phyloP scores from a whole-genome alignment of 1,140 invertebrate genomes.

The Drosophila tsacasi region DNA sequence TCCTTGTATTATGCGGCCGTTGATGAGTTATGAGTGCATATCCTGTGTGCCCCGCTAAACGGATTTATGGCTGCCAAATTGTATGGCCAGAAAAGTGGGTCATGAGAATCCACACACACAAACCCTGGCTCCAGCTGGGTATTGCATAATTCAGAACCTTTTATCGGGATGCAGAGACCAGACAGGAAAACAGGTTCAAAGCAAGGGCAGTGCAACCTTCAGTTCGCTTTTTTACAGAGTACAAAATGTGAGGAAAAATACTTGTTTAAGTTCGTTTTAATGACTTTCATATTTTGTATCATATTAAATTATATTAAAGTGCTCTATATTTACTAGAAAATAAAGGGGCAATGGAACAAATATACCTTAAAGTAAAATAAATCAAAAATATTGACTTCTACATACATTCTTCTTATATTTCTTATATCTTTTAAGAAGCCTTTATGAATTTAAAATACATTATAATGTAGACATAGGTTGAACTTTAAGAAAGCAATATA shows the following conservation, averaged over 20 bases:
- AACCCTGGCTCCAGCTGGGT: constrained; percentile 10
- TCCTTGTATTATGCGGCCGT: constrained; percentile 23
- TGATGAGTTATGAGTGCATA: constrained; percentile 47
- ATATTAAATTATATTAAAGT: not conserved
- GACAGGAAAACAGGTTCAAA: constrained; percentile 66
- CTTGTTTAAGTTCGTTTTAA: not conserved
- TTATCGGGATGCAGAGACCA: constrained; percentile 22
- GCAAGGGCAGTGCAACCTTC: constrained; percentile 73
- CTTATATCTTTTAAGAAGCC: too few species aligned
- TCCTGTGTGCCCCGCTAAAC: constrained; percentile 28
- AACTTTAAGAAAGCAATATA: not conserved
- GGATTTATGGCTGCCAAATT: constrained; percentile 56
- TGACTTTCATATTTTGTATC: not conserved
- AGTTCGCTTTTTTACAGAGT: constrained; percentile 10
- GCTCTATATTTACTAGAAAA: not conserved
- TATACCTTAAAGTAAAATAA: not conserved
- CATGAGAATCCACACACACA: constrained; percentile 57
- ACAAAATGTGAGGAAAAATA: not conserved
- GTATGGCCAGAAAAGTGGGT: constrained; percentile 64
- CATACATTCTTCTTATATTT: too few species aligned
- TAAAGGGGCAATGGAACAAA: too few species aligned
- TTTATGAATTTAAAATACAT: too few species aligned
- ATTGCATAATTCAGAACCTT: constrained; percentile 77
- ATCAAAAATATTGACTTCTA: not conserved
- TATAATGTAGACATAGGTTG: not conserved